These are phyloP conservation scores for Myripristis murdjan DNA, from an alignment of 2,797 vertebrate species.

Conservation along the genomic window DNA sequence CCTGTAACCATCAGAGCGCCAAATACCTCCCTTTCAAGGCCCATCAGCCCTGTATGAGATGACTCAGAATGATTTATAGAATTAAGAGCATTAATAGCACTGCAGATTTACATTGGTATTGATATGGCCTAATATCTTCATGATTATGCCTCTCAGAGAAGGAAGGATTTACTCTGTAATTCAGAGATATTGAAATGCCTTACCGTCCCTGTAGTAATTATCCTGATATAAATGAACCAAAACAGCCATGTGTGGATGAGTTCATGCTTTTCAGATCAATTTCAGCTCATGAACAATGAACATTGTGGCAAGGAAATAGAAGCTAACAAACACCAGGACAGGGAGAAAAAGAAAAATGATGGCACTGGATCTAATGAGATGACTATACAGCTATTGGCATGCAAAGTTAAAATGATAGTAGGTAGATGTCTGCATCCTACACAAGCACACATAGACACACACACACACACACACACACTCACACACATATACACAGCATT, in stretches of 20 bases:
- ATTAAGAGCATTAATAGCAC: conserved; percentile 67
- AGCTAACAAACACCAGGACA: not conserved
- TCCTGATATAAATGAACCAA: conserved; percentile 15
- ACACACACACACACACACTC: conserved; percentile 14
- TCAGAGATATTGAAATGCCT: conserved; percentile 43
- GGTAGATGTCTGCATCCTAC: not conserved
- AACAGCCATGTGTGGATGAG: conserved; percentile 12
- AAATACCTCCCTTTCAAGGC: conserved; percentile 75
- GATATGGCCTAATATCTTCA: conserved; percentile 68
- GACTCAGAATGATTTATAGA: conserved; percentile 70
- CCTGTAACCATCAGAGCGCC: conserved; percentile 79
- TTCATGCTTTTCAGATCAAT: conserved; percentile 39
- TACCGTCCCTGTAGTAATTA: conserved; percentile 16
- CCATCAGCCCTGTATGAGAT: conserved; percentile 56
- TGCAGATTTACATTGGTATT: conserved; percentile 68
- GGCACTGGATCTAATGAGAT: conserved; percentile 5
- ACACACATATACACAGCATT: conserved; percentile 20
- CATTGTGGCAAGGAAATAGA: conserved; percentile 26
- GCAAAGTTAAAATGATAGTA: conserved; percentile 21
- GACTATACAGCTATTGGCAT: conserved; percentile 16
- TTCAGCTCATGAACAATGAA: conserved; percentile 34
- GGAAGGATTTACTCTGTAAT: conserved; percentile 41
- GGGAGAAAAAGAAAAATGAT: conserved; percentile 15
- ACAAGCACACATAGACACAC: not conserved
- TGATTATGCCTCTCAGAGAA: conserved; percentile 51